Evolutionary conservation across 2,888 invertebrate genomes (phyloP).

Genomic region (Dysmachus trigonus): DNA sequence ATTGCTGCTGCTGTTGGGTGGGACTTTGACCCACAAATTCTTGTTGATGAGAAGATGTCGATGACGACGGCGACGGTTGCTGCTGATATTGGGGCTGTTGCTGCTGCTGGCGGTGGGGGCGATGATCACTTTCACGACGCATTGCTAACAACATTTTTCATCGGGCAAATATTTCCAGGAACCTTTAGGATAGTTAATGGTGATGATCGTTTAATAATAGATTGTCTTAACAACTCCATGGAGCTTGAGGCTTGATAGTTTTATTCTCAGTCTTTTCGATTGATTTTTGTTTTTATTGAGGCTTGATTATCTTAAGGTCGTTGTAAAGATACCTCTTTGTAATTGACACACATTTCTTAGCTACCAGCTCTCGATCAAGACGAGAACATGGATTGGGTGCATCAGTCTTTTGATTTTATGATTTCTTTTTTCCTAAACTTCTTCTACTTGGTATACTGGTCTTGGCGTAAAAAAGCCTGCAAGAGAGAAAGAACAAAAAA

Average conservation of each 20-base stretch:
- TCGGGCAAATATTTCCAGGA: constrained; percentile 10
- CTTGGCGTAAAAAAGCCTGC: neutral
- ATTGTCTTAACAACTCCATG: constrained; percentile 13
- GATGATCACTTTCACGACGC: constrained; percentile 78
- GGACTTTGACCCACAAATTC: neutral
- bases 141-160: constrained; percentile 72
- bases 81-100: constrained; percentile 46
- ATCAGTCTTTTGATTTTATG: neutral
- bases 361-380: neutral
- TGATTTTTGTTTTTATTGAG: neutral
- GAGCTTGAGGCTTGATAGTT: neutral
- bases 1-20: constrained; percentile 33
- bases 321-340: neutral
- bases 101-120: constrained; percentile 51
- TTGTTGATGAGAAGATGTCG: constrained; percentile 32
- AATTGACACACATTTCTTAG: neutral
- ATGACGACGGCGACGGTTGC: constrained; percentile 20
- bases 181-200: neutral
- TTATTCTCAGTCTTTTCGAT: neutral
- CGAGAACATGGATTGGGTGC: neutral
- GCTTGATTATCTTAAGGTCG: neutral
- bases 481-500: neutral
- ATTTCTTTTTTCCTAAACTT: neutral
- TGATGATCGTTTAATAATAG: neutral
- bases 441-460: neutral